A percentile compares a stretch with the other conserved stretches of the same genome.
Evolutionary conservation across 2,113 vertebrate genomes (phyloP).

Genomic region (Podiceps cristatus): DNA sequence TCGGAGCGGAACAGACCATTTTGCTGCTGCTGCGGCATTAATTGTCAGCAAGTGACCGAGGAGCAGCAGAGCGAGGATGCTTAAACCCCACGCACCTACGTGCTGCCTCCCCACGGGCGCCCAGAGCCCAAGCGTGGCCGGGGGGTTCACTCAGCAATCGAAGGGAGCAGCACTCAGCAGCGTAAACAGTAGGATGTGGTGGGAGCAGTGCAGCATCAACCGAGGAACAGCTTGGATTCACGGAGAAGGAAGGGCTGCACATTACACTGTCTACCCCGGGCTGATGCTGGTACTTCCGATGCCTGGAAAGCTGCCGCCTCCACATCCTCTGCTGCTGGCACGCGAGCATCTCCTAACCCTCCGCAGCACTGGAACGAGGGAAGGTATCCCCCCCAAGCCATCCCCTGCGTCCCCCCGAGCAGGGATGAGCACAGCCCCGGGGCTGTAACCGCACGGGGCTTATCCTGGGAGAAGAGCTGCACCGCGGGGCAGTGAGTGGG

Average conservation of each 20-base stretch:
- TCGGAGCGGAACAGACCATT: accelerated
- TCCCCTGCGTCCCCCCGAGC: accelerated
- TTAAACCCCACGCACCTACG: accelerated
- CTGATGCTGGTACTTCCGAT: slow-evolving; percentile 70
- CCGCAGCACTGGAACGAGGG: background rate
- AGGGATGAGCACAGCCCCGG: background rate
- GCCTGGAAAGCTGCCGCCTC: slow-evolving; percentile 73
- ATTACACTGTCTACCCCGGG: slow-evolving; percentile 63
- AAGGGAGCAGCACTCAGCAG: slow-evolving; percentile 61
- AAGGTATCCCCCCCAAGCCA: background rate
- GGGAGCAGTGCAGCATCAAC: slow-evolving; percentile 41
- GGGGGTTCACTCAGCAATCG: background rate
- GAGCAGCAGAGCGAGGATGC: background rate
- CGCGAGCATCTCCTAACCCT: background rate
- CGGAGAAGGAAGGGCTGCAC: slow-evolving; percentile 66
- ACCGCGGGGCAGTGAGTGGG: accelerated
- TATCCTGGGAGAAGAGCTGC: background rate
- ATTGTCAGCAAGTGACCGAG: accelerated
- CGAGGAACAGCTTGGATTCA: slow-evolving; percentile 72
- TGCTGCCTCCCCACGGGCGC: background rate
- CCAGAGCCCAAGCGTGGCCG: background rate
- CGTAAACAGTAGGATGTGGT: slow-evolving; percentile 19
- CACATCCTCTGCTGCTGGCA: slow-evolving; percentile 68
- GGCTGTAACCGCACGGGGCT: background rate
- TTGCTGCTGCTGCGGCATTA: background rate